phyloP scores from a whole-genome alignment of 2,113 vertebrate genomes.

The Hemiscyllium ocellatum region DNA sequence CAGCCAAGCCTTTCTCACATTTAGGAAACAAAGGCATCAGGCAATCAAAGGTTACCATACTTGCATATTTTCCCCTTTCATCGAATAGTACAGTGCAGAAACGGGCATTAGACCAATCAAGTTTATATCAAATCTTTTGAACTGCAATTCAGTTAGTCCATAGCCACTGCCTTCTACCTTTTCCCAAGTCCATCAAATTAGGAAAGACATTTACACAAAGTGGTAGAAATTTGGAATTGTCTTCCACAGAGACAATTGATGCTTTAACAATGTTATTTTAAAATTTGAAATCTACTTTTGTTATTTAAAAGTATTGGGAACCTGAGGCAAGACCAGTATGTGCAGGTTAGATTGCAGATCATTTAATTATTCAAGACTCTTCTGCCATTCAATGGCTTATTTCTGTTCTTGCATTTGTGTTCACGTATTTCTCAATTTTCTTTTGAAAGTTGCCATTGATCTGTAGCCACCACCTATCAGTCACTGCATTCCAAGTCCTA shows the following conservation, averaged over 20 bases:
- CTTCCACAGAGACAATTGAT: neutral
- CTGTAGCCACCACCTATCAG: neutral
- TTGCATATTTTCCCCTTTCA: neutral
- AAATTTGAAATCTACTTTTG: neutral
- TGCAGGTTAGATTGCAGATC: neutral
- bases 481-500: neutral
- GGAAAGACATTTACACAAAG: neutral
- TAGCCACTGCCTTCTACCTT: neutral
- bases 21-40: neutral
- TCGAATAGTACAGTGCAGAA: neutral
- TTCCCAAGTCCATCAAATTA: neutral
- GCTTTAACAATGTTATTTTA: neutral
- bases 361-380: neutral
- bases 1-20: neutral
- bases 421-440: neutral
- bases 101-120: neutral
- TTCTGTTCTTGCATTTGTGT: neutral
- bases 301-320: too few species aligned
- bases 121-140: neutral
- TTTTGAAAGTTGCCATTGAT: neutral
- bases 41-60: neutral
- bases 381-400: neutral
- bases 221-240: neutral
- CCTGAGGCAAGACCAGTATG: too few species aligned
- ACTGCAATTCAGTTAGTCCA: neutral